These are phyloP conservation scores for Malachius bipustulatus DNA, from an alignment of 2,888 invertebrate species.

Conservation along the genomic window DNA sequence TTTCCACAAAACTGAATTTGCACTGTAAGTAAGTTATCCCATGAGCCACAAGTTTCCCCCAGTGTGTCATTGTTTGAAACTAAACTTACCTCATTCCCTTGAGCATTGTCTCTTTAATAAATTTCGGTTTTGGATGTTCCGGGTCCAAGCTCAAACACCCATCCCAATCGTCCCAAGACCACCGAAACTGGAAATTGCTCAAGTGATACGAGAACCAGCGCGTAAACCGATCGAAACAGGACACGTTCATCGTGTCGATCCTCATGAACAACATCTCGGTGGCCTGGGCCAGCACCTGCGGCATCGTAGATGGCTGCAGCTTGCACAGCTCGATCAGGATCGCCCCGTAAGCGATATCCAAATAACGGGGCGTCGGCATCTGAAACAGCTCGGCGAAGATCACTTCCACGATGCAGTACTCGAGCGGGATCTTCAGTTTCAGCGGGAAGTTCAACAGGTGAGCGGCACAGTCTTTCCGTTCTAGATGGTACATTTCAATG, in stretches of 20 bases:
- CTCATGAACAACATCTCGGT: constrained; percentile 94
- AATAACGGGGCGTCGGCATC: constrained; percentile 76
- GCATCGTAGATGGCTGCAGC: constrained; percentile 91
- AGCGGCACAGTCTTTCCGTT: constrained; percentile 91
- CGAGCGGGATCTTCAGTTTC: constrained; percentile 87
- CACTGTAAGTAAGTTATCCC: too few species aligned
- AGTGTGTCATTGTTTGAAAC: constrained; percentile 1
- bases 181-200: constrained; percentile 97
- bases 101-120: constrained; percentile 82
- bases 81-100: constrained; percentile 75
- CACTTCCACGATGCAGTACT: constrained; percentile 96
- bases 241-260: constrained; percentile 93
- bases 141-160: constrained; percentile 69
- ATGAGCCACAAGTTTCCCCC: too few species aligned
- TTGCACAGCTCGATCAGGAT: constrained; percentile 95
- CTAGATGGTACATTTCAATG: constrained; percentile 73
- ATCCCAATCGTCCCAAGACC: constrained; percentile 98
- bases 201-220: constrained; percentile 98
- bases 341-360: constrained; percentile 90
- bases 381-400: constrained; percentile 90
- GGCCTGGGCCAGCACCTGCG: constrained; percentile 94
- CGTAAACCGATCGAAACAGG: constrained; percentile 92
- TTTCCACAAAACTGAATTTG: too few species aligned
- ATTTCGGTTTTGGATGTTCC: constrained; percentile 89
- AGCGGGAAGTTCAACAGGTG: constrained; percentile 85